Evolutionary conservation across 2,113 vertebrate species (phyloP).

Genomic region (Pollimyrus isidori): DNA sequence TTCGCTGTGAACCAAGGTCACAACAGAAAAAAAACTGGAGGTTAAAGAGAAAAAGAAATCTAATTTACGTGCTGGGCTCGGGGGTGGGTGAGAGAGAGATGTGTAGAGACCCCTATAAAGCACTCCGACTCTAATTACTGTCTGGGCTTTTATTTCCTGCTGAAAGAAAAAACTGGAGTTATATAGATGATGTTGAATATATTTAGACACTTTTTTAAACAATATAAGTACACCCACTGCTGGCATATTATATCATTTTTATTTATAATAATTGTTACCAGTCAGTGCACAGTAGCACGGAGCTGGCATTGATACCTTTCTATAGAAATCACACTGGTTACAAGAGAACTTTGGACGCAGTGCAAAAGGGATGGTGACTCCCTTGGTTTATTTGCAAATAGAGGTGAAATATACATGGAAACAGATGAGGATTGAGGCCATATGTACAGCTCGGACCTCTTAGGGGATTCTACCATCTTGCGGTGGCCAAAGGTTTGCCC

Average conservation of each 20-base stretch:
- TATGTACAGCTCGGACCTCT: background rate
- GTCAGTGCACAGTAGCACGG: background rate
- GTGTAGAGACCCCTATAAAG: constrained; percentile 13
- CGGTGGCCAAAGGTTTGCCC: background rate
- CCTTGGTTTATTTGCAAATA: background rate
- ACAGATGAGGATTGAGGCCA: background rate
- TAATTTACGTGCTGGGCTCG: constrained; percentile 19
- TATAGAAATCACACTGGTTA: background rate
- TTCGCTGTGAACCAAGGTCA: constrained; percentile 26
- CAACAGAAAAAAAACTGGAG: constrained; percentile 5
- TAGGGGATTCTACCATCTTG: background rate
- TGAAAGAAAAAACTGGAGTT: constrained; percentile 16
- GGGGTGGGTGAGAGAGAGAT: background rate
- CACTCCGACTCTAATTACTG: constrained; percentile 17
- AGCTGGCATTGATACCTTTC: background rate
- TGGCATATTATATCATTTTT: background rate
- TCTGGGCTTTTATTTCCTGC: constrained; percentile 1
- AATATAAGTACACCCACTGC: background rate
- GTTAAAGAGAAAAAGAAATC: constrained; percentile 17
- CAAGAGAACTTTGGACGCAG: background rate
- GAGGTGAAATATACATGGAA: background rate
- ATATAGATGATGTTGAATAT: background rate
- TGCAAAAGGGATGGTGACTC: background rate
- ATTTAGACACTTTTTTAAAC: background rate
- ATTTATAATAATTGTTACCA: background rate